Evolutionary conservation across 92 coral and sea anemone genomes (phyloP).

Genomic region (Heliopora coerulea): DNA sequence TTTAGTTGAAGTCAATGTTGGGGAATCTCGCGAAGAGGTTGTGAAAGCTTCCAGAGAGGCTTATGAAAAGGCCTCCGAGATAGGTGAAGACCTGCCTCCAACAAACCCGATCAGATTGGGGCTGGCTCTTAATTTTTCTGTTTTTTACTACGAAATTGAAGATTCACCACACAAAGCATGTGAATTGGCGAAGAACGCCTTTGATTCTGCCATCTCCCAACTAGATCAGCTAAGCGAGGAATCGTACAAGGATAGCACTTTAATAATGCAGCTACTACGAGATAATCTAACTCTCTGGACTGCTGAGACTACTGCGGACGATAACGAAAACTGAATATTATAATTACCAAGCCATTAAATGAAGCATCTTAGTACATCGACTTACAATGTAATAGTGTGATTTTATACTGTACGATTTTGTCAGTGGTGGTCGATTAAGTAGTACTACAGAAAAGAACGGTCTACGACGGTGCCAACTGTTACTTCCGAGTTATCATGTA

Average conservation of each 20-base stretch:
- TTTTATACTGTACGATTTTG: constrained; percentile 1
- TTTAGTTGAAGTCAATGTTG: constrained; percentile 67
- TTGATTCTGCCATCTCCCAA: constrained; percentile 53
- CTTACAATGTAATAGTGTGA: background rate
- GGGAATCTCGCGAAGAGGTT: constrained; percentile 12
- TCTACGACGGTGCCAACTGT: no score
- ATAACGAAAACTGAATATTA: constrained; percentile 51
- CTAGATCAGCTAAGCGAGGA: constrained; percentile 55
- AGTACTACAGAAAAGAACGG: no score
- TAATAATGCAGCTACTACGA: constrained; percentile 62
- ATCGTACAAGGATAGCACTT: constrained; percentile 59
- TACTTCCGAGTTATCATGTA: background rate
- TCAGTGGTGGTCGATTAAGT: background rate
- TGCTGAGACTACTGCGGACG: constrained; percentile 35
- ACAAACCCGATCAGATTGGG: constrained; percentile 84
- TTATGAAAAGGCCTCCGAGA: constrained; percentile 19
- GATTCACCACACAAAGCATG: constrained; percentile 54
- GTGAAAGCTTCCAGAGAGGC: background rate
- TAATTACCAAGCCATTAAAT: background rate
- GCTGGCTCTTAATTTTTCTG: constrained; percentile 83
- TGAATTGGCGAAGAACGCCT: constrained; percentile 62
- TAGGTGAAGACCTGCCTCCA: constrained; percentile 16
- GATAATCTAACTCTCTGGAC: constrained; percentile 57
- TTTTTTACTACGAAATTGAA: constrained; percentile 82
- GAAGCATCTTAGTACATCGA: constrained; percentile 23